Conservation (phyloP, 2,113 vertebrate species). For the Phodopus roborovskii region DNA sequence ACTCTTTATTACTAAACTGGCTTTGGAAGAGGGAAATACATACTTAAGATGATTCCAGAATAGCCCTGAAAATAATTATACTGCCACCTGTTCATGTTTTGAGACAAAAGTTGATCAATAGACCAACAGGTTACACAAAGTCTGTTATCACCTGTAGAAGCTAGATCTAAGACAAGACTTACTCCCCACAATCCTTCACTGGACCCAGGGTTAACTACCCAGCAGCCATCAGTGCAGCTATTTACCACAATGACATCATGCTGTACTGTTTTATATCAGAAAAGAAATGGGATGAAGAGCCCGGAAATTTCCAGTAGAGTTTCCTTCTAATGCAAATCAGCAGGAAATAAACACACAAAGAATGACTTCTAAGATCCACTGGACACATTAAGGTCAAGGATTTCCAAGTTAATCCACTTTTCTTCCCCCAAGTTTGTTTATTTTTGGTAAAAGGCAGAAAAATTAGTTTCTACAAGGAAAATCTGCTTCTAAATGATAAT, state of each 20-base stretch:
- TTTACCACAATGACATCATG: not conserved
- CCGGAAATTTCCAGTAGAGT: slow-evolving; percentile 48
- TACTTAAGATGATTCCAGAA: slow-evolving; percentile 76
- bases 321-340: slow-evolving; percentile 55
- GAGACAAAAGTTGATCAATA: slow-evolving; percentile 66
- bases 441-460: slow-evolving; percentile 87
- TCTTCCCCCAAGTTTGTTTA: slow-evolving; percentile 83
- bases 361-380: slow-evolving; percentile 77
- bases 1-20: slow-evolving; percentile 55
- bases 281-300: slow-evolving; percentile 52
- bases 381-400: slow-evolving; percentile 80
- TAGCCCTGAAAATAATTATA: slow-evolving; percentile 79
- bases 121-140: slow-evolving; percentile 61
- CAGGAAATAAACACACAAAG: slow-evolving; percentile 63
- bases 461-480: slow-evolving; percentile 85
- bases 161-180: slow-evolving; percentile 63
- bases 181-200: slow-evolving; percentile 4
- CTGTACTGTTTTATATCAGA: slow-evolving; percentile 50
- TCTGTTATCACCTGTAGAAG: slow-evolving; percentile 53
- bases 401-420: slow-evolving; percentile 82
- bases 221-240: slow-evolving; percentile 38
- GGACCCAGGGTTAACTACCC: slow-evolving; percentile 36
- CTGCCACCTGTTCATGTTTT: slow-evolving; percentile 64
- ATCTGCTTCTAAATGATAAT: slow-evolving; percentile 84
- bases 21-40: slow-evolving; percentile 79